Evolutionary conservation across 2,888 invertebrate species (phyloP), one percentile per base, ranked within the genome.

Genomic region (Epinotia bilunana): DNA sequence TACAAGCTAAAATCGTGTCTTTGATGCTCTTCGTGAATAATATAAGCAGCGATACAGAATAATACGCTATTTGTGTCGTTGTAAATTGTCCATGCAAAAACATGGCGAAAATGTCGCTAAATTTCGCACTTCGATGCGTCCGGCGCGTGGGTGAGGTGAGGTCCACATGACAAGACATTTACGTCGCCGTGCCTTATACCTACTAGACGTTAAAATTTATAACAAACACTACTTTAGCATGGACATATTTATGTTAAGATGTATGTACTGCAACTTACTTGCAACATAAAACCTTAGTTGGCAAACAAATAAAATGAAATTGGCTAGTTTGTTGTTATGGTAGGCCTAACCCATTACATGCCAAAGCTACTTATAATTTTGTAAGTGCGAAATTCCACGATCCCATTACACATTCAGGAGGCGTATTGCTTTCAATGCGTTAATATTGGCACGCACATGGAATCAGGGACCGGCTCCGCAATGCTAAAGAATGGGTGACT

Each of bases 371-470:
- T 75, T 72, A 72, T 58, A 53, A 67, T 49, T 74, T 70, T 74
- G 60, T 43, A 67, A 71, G 71, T 57, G 75, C 61, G 72, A 72
- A 58, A 75, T 62, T 62, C 75, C 73, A 57, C 69, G 73, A 58
- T 49, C 18, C 23, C 74, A 83, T 85, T 83, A 81, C 73, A 80
- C 81, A 89, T 89, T 89, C 86, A 83, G 77, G 76, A 70, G 78
- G 80, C 85, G 86, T 87, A 79, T 60, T 85, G 86, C 83, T 86
- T 90, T 86, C 86, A 86, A 88, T 89, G 91, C 89, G 91, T 88
- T 90, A 90, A 91, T 91, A 89, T 85, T 80, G 83, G 85, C 83
- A 90, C 90, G 90, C 89, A 87, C 79, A 78, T 82, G 78, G 91
- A 90, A 91, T 93, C 85, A 76, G 83, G 86, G 89, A 86, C 81